Evolutionary conservation across 2,888 invertebrate genomes (phyloP).

Genomic region (Chesias legatella): DNA sequence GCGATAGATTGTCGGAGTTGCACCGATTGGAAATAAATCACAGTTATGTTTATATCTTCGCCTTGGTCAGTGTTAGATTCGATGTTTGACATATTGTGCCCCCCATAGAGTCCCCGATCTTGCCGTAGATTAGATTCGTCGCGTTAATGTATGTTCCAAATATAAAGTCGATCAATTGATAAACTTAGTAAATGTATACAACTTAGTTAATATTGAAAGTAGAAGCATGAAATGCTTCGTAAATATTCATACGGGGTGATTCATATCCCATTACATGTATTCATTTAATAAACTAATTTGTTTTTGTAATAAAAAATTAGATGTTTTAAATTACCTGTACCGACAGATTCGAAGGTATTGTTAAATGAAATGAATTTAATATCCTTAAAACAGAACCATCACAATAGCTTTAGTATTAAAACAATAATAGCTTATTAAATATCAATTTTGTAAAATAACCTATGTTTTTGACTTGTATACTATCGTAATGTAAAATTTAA

Average conservation of each 20-base stretch:
- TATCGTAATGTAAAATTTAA: conserved; percentile 72
- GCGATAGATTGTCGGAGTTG: conserved; percentile 53
- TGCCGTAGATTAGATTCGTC: conserved; percentile 70
- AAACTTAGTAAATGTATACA: conserved; percentile 71
- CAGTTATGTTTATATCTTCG: conserved; percentile 56
- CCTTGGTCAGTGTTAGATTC: conserved; percentile 74
- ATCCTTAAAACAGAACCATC: conserved; percentile 70
- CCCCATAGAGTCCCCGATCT: conserved; percentile 62
- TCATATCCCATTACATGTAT: conserved; percentile 52
- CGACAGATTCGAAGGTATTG: conserved; percentile 48
- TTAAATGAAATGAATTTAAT: conserved; percentile 43
- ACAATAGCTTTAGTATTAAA: conserved; percentile 74
- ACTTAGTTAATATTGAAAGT: conserved; percentile 62
- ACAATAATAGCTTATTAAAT: conserved; percentile 69
- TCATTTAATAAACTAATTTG: conserved; percentile 39
- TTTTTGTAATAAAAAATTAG: conserved; percentile 38
- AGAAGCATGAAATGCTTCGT: conserved; percentile 72
- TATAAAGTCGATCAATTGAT: conserved; percentile 57
- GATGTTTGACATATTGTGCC: conserved; percentile 61
- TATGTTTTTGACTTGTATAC: conserved; percentile 80
- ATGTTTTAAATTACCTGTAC: conserved; percentile 44
- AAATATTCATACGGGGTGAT: conserved; percentile 55
- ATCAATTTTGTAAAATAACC: conserved; percentile 71
- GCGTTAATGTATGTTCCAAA: conserved; percentile 66
- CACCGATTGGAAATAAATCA: conserved; percentile 58